Base-by-base conservation (phyloP, 2,113 vertebrate species). In the Cyrtonyx montezumae region DNA sequence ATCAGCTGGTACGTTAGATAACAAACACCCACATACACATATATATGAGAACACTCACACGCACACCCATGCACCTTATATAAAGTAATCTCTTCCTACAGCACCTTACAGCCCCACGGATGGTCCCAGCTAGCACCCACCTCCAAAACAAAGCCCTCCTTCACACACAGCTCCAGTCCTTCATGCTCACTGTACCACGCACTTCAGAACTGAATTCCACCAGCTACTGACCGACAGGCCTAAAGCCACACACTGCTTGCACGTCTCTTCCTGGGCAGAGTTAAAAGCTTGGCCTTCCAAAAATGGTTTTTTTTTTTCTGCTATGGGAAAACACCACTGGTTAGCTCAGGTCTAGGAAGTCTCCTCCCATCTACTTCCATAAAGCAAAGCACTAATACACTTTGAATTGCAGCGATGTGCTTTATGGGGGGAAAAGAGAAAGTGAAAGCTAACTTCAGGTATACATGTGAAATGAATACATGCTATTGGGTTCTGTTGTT, bases 11-110 rank as follows among this genome's bases (percentile, higher is more conserved):
- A n/a, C 55, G 61, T 87, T 66, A 87, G 37, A 22, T 37, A 83
- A 66, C 66, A 93, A 45, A 66, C 67, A 34, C 71, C 71, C 69
- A 87, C 49, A 0, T 30, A 66, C 19, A 79, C 69, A 86, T 13
- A 84, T 8, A 49, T 36, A 10, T 3, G 68, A 45, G 43, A 93
- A 79, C 18, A 66, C n/a, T 66, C 42, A 79, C 17, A 40, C 8
- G 14, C 8, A 22, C 1, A 1, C 12, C 37, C 5, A 0, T 59
- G 51, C 1, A 1, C 12, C 37, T 28, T 28, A 45, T 83, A 77
- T 32, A 75, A 77, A 94, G 95, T 46, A 80, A 75, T 46, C 32
- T 66, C 55, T 87, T 67, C 14, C 37, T 28, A 7, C 0, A 69
- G 63, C 43, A 69, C 23, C 45, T 73, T 37, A 25, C 9, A 23